A percentile compares a stretch with the other conserved stretches of the same genome.
phyloP scores from a whole-genome alignment of 2,888 invertebrate genomes.

The Palloptera scutellata region DNA sequence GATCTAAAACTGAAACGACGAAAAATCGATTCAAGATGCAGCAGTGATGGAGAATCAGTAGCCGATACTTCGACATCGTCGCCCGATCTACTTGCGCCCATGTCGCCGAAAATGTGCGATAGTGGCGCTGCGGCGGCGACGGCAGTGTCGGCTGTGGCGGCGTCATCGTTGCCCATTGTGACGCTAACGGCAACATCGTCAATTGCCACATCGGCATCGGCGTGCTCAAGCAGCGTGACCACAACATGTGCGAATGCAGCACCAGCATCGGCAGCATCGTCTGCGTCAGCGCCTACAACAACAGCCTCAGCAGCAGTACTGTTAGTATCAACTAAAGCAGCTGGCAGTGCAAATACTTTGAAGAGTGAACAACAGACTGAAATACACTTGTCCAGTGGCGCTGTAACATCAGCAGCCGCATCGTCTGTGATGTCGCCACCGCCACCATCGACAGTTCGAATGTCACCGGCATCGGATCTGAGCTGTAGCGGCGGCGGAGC shows the following conservation, averaged over 20 bases:
- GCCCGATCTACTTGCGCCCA: conserved; percentile 84
- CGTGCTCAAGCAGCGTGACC: conserved; percentile 47
- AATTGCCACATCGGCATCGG: conserved; percentile 40
- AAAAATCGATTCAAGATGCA: conserved; percentile 96
- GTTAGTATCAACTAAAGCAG: conserved; percentile 42
- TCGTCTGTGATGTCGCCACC: conserved; percentile 61
- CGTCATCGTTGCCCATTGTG: conserved; percentile 41
- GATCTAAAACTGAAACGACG: conserved; percentile 97
- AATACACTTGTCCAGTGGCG: conserved; percentile 58
- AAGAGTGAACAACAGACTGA: conserved; percentile 54
- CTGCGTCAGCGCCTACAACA: conserved; percentile 29
- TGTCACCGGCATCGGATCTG: conserved; percentile 41
- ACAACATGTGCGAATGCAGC: conserved; percentile 40
- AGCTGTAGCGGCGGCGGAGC: conserved; percentile 20
- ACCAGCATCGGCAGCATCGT: conserved; percentile 38
- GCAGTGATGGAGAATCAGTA: conserved; percentile 95
- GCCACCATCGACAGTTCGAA: conserved; percentile 45
- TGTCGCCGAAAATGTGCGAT: conserved; percentile 81
- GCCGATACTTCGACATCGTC: conserved; percentile 93
- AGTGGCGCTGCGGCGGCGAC: conserved; percentile 47
- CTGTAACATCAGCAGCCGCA: conserved; percentile 51
- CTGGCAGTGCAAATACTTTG: conserved; percentile 36
- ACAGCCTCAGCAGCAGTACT: conserved; percentile 33
- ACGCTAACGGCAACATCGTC: conserved; percentile 48
- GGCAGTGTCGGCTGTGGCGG: conserved; percentile 30